These are phyloP conservation scores for Rhogogaster chlorosoma DNA, from an alignment of 2,888 invertebrate genomes.

Conservation along the genomic window DNA sequence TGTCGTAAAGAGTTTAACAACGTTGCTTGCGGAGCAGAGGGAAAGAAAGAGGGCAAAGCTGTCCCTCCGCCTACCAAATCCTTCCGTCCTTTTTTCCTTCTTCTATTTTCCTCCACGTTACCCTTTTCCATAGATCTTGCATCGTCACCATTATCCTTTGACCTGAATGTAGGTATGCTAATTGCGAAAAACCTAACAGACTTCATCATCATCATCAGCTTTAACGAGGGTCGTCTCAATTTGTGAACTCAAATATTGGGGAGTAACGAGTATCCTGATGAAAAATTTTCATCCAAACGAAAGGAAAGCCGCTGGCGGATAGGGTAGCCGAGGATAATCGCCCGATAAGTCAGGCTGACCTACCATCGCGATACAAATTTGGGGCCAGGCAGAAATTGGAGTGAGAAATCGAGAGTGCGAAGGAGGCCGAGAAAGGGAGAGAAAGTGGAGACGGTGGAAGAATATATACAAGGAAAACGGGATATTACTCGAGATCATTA, in stretches of 20 bases:
- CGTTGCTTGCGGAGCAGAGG: slow-evolving; percentile 65
- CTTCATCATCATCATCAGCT: neutral
- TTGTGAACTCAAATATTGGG: neutral
- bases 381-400: slow-evolving; percentile 53
- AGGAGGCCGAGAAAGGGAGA: neutral
- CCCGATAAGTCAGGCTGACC: slow-evolving; percentile 62
- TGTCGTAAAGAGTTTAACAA: slow-evolving; percentile 75
- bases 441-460: neutral
- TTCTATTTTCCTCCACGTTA: neutral
- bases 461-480: slow-evolving; percentile 46
- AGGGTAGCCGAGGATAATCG: slow-evolving; percentile 63
- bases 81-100: neutral
- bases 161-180: neutral
- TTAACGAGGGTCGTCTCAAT: slow-evolving; percentile 16
- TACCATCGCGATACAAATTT: slow-evolving; percentile 64
- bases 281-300: slow-evolving; percentile 6
- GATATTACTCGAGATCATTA: slow-evolving; percentile 58
- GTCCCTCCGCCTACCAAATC: slow-evolving; percentile 25
- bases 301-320: neutral
- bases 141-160: neutral
- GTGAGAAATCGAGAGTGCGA: slow-evolving; percentile 17
- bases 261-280: neutral
- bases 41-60: slow-evolving; percentile 25
- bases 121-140: neutral
- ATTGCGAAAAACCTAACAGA: neutral